These are phyloP conservation scores for Mirounga angustirostris DNA, from an alignment of 2,113 vertebrate genomes.

Conservation along the genomic window DNA sequence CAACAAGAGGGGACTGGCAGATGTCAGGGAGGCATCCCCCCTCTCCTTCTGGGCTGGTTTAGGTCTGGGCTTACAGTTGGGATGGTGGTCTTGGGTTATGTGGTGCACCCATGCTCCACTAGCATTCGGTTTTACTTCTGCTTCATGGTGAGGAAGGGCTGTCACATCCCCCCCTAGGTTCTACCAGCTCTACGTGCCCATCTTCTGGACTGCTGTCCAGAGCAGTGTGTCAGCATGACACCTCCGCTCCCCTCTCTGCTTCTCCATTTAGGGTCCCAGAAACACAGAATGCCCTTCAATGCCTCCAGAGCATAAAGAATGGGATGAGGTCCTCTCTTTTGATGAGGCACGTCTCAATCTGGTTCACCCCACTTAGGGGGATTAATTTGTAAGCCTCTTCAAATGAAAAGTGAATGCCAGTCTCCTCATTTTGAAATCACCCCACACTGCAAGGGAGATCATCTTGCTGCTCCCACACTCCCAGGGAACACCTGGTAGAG, in stretches of 20 bases:
- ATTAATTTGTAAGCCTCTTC: neutral
- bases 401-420: neutral
- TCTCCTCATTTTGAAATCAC: neutral
- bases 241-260: too few species aligned
- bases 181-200: neutral
- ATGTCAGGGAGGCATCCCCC: rapidly evolving
- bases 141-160: neutral
- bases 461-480: neutral
- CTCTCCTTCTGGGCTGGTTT: neutral
- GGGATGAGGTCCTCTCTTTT: neutral
- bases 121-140: neutral
- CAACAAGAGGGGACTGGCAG: neutral
- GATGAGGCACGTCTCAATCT: neutral
- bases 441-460: too few species aligned
- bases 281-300: neutral
- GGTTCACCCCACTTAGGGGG: neutral
- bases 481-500: neutral
- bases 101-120: too few species aligned
- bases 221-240: rapidly evolving
- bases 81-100: neutral
- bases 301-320: neutral
- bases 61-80: neutral
- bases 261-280: neutral
- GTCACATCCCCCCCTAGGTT: neutral
- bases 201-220: too few species aligned